phyloP scores from a whole-genome alignment of 2,888 invertebrate genomes.

The Phaonia tiefii region DNA sequence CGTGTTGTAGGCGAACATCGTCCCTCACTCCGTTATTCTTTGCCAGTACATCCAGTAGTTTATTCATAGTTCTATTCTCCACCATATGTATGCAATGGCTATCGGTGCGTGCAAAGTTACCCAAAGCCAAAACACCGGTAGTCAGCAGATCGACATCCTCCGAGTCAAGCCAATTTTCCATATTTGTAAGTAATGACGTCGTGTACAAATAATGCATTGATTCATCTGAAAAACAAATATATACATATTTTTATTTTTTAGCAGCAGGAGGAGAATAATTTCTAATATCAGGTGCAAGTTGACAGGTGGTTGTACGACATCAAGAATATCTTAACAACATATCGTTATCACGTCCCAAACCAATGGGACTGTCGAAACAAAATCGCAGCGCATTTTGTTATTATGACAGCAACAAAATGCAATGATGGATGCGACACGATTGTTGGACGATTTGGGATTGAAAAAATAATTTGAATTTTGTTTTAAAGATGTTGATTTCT shows the following conservation, averaged over 20 bases:
- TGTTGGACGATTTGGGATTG: too few species aligned
- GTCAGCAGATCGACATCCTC: slow-evolving; percentile 88
- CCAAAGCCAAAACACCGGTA: slow-evolving; percentile 92
- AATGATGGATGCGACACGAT: too few species aligned
- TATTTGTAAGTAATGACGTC: slow-evolving; percentile 85
- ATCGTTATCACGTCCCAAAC: too few species aligned
- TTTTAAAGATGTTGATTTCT: too few species aligned
- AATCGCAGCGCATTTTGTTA: too few species aligned
- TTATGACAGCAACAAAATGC: too few species aligned
- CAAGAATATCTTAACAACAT: too few species aligned
- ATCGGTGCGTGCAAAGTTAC: slow-evolving; percentile 94
- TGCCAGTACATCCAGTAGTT: slow-evolving; percentile 83
- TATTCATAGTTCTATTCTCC: slow-evolving; percentile 87
- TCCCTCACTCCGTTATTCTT: slow-evolving; percentile 83
- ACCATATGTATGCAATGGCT: slow-evolving; percentile 92
- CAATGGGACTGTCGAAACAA: too few species aligned
- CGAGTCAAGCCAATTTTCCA: slow-evolving; percentile 89
- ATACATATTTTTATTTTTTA: background rate
- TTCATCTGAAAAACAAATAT: slow-evolving; percentile 84
- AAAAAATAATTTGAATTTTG: too few species aligned
- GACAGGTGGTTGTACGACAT: too few species aligned
- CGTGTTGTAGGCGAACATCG: slow-evolving; percentile 82
- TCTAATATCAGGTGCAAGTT: too few species aligned
- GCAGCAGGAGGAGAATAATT: too few species aligned
- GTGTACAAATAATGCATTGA: slow-evolving; percentile 93